Base-by-base conservation (phyloP, 2,888 invertebrate genomes). In the Aspidiotus destructor region DNA sequence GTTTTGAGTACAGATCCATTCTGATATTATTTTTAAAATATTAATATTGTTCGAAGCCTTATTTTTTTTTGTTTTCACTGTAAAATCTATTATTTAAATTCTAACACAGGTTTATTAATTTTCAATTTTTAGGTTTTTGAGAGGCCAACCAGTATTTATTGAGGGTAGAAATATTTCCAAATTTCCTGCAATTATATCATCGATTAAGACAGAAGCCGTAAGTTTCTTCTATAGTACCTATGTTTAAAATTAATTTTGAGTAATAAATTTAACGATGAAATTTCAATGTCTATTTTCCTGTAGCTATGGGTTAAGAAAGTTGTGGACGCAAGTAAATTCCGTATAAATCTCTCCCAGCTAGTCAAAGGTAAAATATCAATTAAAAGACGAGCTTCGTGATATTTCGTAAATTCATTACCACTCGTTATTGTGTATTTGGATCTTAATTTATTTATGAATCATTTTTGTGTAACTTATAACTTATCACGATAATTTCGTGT, bases 221-320 rank as follows among this genome's bases (percentile, higher is more conserved):
- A 79, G 82, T 78, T 68, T n/a, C 52, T 10, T 8, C 69, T 11
- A 13, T n/a, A 62, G 41, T 40, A 6, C 28, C 13, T 17, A 7
- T 16, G 41, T 52, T 41, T 60, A 16, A 54, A 3, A n/a, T 6
- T 3, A 48, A 48, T 48, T 48, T 13, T 13, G n/a, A 48, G 11
- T 11, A 6, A 48, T n/a, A 28, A 28, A 28, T 28, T 28, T 5
- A 28, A 28, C 28, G 28, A 28, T 28, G 28, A 28, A 28, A 48
- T 67, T 44, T 53, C 10, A 57, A 55, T 72, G 55, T 71, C 75
- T 73, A 71, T 73, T 73, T 74, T 72, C 73, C 83, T 84, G 2
- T 79, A 93, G 91, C 86, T 96, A 75, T 93, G 89, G 87, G 90
- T 95, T 60, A 90, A 93, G 76, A 92, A 92, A 77, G 83, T 86